A percentile compares a stretch with the other conserved stretches of the same genome.
These are phyloP conservation scores for Drosophila sechellia DNA, from an alignment of 1,140 invertebrate species.

Conservation along the genomic window DNA sequence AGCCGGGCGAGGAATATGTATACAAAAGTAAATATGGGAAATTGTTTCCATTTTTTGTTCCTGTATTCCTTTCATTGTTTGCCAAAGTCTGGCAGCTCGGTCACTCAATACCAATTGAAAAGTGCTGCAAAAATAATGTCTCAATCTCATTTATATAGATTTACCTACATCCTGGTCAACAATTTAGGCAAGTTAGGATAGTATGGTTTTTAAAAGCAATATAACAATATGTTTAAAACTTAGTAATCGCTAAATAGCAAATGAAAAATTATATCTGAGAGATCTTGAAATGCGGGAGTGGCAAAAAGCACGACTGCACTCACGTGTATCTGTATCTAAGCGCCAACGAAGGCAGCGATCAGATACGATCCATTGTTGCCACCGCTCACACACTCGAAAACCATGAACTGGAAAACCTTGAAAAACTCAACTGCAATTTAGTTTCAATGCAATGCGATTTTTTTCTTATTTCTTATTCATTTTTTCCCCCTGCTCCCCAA, in stretches of 20 bases:
- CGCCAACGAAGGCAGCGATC: constrained; percentile 58
- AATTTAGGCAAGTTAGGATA: neutral
- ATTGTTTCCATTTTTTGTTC: constrained; percentile 46
- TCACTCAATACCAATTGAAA: constrained; percentile 42
- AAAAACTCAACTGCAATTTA: constrained; percentile 76
- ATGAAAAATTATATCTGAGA: constrained; percentile 14
- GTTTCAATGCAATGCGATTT: constrained; percentile 53
- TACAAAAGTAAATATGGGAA: constrained; percentile 74
- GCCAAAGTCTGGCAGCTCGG: constrained; percentile 62
- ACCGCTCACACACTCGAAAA: constrained; percentile 49
- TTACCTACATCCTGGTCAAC: constrained; percentile 28
- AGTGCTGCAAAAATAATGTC: constrained; percentile 19
- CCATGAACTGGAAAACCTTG: constrained; percentile 83
- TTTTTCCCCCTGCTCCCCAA: neutral
- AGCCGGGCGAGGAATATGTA: constrained; percentile 47
- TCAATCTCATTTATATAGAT: constrained; percentile 18
- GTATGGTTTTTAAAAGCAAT: no score
- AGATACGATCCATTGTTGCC: constrained; percentile 65
- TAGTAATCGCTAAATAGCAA: constrained; percentile 1
- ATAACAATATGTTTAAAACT: neutral
- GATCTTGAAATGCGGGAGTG: constrained; percentile 49
- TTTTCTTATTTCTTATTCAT: constrained; percentile 6
- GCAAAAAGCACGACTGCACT: constrained; percentile 44
- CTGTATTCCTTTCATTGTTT: constrained; percentile 48
- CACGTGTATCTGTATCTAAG: constrained; percentile 71